Base-by-base conservation (phyloP, 23 tunicate species). In the Ascidia mentula region DNA sequence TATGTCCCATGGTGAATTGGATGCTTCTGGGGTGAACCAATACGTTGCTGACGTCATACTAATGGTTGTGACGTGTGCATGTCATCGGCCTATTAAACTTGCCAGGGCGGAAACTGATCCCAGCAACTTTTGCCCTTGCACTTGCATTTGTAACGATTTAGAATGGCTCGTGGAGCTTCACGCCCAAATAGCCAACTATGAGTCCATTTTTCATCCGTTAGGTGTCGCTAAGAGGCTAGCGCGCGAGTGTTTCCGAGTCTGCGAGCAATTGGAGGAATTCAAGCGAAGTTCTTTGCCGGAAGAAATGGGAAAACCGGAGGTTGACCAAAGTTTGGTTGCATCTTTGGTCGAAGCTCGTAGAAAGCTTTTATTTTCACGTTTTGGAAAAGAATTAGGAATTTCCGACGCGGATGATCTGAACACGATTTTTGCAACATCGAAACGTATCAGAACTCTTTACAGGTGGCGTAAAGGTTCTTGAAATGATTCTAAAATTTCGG, bases 1-100 rank as follows among this genome's bases (percentile, higher is more conserved):
- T 35, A 17, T 85, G 2, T 85, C 89, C 18, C 89, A 85, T 33
- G 89, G 89, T 12, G 82, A 85, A 46, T 45, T 85, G 82, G 69
- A 34, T 33, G n/a, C 82, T 8, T 1, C 9, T 40, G 82, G 71
- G 28, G 65, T 85, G 9, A 71, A 65, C 77, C 77, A 77, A 45
- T 37, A 33, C 9, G 7, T 85, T 2, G 82, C 89, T 69, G 45
- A 60, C 40, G 72, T 85, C 31, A 33, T 85, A 5, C 20, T 85
- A 2, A 33, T n/a, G 22, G 7, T 69, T 31, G 78, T 75, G 33
- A 75, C 77, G 38, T 31, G 35, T 4, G 75, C 71, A 6, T 20
- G 69, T 69, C 82, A 77, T 40, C 28, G 34, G 1, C 61, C 32
- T 2, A 37, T 40, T 60, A 45, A 30, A 32, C 18, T 5, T 53